A percentile compares a stretch with the other conserved stretches of the same genome.
phyloP scores from a whole-genome alignment of 1,140 invertebrate species.

The Drosophila azteca region DNA sequence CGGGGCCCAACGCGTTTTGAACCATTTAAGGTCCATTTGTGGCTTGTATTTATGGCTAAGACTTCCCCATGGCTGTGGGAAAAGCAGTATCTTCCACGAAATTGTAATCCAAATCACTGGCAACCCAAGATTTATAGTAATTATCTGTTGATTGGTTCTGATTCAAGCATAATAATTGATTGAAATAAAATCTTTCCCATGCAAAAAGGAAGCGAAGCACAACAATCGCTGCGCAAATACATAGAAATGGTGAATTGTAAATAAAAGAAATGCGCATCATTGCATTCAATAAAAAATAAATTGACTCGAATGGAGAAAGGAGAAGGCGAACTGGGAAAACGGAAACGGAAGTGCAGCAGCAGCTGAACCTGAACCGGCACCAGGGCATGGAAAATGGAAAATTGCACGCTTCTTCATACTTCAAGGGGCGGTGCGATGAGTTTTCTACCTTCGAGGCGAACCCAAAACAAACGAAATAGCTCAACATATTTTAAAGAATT shows the following conservation, averaged over 20 bases:
- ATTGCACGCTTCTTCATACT: constrained; percentile 5
- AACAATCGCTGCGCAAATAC: constrained; percentile 6
- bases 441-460: too few relatives aligned
- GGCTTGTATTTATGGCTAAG: constrained; percentile 41
- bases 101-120: too few relatives aligned
- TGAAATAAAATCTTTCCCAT: constrained; percentile 17
- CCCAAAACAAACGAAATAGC: constrained; percentile 1
- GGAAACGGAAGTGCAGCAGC: constrained; percentile 33
- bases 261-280: constrained; percentile 34
- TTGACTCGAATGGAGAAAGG: constrained; percentile 27
- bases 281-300: constrained; percentile 46
- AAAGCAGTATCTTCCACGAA: too few relatives aligned
- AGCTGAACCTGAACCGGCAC: constrained; percentile 22
- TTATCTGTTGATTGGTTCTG: not conserved
- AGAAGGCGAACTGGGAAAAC: not conserved
- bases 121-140: not conserved
- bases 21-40: constrained; percentile 48
- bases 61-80: too few relatives aligned
- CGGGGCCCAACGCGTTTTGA: not conserved
- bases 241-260: constrained; percentile 26
- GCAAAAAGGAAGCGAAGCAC: constrained; percentile 13
- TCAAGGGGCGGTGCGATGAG: not conserved
- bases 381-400: constrained; percentile 27
- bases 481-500: not conserved
- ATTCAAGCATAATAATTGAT: constrained; percentile 26